phyloP scores from a whole-genome alignment of 2,888 invertebrate species.

The Leucozona laternaria region DNA sequence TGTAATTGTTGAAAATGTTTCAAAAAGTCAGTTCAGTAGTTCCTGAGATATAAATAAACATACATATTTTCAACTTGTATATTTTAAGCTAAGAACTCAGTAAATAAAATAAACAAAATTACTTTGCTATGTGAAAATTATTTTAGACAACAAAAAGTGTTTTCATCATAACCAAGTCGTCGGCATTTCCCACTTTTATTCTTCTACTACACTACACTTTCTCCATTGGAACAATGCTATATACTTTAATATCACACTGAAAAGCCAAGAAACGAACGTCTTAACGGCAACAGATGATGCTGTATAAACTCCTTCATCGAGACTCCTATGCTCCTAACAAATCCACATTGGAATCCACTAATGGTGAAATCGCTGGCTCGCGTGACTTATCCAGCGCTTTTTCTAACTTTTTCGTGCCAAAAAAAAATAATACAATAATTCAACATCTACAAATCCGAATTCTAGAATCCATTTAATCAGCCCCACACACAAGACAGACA shows the following conservation, averaged over 20 bases:
- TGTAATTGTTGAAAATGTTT: too few species aligned
- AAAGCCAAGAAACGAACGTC: conserved; percentile 15
- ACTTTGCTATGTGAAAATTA: too few species aligned
- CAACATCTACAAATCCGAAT: conserved; percentile 24
- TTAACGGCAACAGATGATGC: conserved; percentile 48
- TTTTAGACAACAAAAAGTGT: too few species aligned
- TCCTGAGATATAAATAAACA: too few species aligned
- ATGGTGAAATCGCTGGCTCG: conserved; percentile 20
- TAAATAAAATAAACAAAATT: too few species aligned
- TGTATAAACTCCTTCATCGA: neutral
- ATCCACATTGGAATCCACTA: conserved; percentile 59
- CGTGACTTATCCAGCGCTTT: conserved; percentile 62
- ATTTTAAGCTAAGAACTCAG: too few species aligned
- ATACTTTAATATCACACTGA: neutral
- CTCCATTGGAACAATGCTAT: too few species aligned
- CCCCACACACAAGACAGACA: neutral
- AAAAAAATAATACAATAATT: neutral
- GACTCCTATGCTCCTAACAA: conserved; percentile 8
- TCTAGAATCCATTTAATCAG: conserved; percentile 64
- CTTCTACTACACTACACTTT: too few species aligned
- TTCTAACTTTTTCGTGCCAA: conserved; percentile 13
- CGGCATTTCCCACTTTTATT: too few species aligned
- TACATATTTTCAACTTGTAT: too few species aligned
- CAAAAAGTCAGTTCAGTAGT: too few species aligned
- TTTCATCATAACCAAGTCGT: too few species aligned